Conservation (phyloP, 2,113 vertebrate genomes). For the Clarias gariepinus region DNA sequence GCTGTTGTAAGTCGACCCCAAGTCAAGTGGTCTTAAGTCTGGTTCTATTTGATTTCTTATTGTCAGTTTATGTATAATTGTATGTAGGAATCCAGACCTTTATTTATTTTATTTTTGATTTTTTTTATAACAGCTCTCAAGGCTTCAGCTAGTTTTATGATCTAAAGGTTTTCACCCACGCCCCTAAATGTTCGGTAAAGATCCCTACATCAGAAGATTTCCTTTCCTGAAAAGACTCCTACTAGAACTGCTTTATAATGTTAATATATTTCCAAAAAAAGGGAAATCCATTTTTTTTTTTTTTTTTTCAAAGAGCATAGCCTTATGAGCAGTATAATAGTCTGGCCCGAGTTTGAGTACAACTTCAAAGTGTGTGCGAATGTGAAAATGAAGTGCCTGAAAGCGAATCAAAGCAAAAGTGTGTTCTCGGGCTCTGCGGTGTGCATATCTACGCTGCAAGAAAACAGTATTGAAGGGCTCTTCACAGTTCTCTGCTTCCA, state of each 20-base stretch:
- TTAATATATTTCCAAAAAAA: not conserved
- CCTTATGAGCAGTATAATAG: not conserved
- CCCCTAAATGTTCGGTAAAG: not conserved
- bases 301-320: not conserved
- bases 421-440: not conserved
- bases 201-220: not conserved
- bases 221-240: not conserved
- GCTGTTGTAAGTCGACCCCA: too few species aligned
- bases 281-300: fast-evolving
- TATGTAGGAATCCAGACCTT: too few species aligned
- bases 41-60: too few species aligned
- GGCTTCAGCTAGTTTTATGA: not conserved
- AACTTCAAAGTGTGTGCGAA: constrained; percentile 57
- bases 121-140: not conserved
- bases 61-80: too few species aligned
- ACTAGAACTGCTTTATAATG: not conserved
- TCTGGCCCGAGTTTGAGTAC: constrained; percentile 33
- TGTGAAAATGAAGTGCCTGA: constrained; percentile 38
- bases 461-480: not conserved
- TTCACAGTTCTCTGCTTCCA: constrained; percentile 9
- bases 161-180: not conserved
- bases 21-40: too few species aligned
- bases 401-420: not conserved
- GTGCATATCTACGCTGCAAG: not conserved
- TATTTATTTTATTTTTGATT: too few species aligned